Evolutionary conservation across 2,797 vertebrate species (phyloP).

Genomic region (Sebastes taczanowskii): DNA sequence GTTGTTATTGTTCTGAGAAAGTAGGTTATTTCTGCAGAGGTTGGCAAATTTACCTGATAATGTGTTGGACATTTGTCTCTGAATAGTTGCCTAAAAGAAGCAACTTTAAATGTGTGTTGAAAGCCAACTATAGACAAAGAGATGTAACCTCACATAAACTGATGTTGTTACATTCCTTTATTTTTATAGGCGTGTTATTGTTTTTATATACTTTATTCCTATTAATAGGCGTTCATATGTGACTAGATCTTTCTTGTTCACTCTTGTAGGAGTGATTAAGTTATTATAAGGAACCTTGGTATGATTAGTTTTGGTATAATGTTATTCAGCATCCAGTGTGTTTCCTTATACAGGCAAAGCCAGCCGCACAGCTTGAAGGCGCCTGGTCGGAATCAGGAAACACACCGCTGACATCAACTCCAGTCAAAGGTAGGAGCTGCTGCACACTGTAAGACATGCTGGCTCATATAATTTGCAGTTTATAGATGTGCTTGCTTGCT

Average conservation of each 20-base stretch:
- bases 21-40: background rate
- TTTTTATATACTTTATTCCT: background rate
- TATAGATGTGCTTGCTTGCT: slow-evolving; percentile 1
- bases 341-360: background rate
- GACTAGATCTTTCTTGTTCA: background rate
- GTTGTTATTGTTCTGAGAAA: background rate
- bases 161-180: background rate
- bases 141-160: background rate
- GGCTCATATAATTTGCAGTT: background rate
- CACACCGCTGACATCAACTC: background rate
- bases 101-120: background rate
- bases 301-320: background rate
- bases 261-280: background rate
- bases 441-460: background rate
- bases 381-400: background rate
- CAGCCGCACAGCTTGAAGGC: slow-evolving; percentile 10
- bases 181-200: background rate
- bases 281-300: background rate
- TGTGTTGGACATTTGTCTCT: background rate
- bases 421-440: slow-evolving; percentile 17
- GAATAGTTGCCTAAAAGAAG: background rate
- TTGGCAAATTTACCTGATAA: background rate
- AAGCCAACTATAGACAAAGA: background rate
- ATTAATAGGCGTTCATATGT: background rate
- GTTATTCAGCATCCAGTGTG: background rate